These are phyloP conservation scores for Xiphorhynchus erythropygius DNA, from an alignment of 2,797 vertebrate species.

Conservation along the genomic window DNA sequence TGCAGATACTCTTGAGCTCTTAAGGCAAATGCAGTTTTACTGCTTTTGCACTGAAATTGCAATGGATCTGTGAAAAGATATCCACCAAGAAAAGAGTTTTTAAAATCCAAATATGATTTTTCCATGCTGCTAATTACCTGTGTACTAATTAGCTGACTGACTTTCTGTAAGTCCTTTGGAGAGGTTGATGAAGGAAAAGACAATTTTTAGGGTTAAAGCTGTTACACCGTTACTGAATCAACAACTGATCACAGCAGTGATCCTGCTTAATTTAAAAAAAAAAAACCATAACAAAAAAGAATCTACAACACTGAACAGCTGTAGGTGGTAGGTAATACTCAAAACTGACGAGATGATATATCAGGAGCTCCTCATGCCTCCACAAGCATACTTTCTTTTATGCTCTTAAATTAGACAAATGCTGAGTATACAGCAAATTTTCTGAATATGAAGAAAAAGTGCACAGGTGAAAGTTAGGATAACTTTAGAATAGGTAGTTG, in stretches of 20 bases:
- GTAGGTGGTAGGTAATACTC: not conserved
- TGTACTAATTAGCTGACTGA: not conserved
- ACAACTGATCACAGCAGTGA: not conserved
- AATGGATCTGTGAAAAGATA: not conserved
- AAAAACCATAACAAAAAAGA: too few relatives aligned
- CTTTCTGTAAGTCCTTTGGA: not conserved
- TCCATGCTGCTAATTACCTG: not conserved
- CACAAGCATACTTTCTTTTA: not conserved
- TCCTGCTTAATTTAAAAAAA: not conserved
- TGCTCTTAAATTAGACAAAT: not conserved
- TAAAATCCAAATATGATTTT: not conserved
- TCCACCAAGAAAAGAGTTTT: not conserved
- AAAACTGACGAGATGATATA: not conserved
- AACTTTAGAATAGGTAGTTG: not conserved
- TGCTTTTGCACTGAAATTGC: not conserved
- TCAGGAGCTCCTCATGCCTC: not conserved
- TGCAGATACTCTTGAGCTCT: not conserved
- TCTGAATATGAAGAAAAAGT: not conserved
- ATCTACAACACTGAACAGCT: not conserved
- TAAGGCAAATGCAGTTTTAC: not conserved
- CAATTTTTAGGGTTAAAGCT: rapidly evolving
- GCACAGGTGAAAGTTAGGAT: not conserved
- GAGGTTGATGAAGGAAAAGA: rapidly evolving
- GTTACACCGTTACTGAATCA: not conserved
- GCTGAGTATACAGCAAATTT: not conserved